Evolutionary conservation across 2,113 vertebrate genomes (phyloP), one percentile per base, ranked within the genome.

Genomic region (Salvator merianae): DNA sequence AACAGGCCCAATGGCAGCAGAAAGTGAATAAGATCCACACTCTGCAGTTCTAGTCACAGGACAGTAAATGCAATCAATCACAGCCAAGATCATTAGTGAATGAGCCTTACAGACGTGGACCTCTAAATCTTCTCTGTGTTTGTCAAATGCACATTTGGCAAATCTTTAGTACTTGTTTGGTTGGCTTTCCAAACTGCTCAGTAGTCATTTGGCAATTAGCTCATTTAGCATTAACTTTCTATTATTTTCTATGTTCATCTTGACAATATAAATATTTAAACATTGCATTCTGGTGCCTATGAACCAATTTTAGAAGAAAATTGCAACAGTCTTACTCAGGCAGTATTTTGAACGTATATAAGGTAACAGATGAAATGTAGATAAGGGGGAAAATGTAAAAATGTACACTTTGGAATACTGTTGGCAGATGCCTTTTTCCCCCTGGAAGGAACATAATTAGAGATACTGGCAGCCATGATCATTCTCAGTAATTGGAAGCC

Each of bases 401-500:
- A 74, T 69, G 43, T 63, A n/a, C 4, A 82, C 7, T 34, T 0
- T 70, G 18, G 81, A 3, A 16, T 59, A 71, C 20, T 2, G 22
- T 86, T 87, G 7, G 2, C 81, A 82, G 47, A 28, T 62, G 55
- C 1, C 4, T 43, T 84, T 36, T 34, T 34, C 89, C 84, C 80
- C 81, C 77, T 82, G 32, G 84, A 43, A 90, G 59, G n/a, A 66
- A 4, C 0, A 82, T 82, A 32, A 82, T 32, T 81, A 81, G 26
- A 75, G 14, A 72, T 62, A 55, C 7, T 83, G 13, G 1, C 50
- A 86, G 34, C 69, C 85, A 81, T n/a, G 30, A 5, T 3, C 34
- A 72, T 34, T 13, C 2, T 62, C 38, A 82, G 0, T 13, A 13
- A 9, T 12, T 4, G 2, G 73, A 83, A 92, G 43, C 3, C 1